Evolutionary conservation across 2,797 vertebrate species (phyloP).

Genomic region (Picus viridis): DNA sequence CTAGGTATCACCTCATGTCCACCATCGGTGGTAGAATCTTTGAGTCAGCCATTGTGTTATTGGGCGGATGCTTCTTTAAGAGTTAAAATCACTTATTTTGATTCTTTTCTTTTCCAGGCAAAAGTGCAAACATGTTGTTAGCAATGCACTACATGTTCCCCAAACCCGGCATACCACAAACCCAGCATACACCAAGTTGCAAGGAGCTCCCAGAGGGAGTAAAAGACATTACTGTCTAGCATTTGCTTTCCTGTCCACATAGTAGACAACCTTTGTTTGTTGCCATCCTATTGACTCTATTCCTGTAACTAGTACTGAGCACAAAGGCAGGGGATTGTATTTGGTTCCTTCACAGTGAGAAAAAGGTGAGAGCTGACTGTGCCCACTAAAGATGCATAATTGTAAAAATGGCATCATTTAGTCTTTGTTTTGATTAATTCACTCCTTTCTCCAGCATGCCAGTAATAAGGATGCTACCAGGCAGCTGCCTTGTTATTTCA

Average conservation of each 20-base stretch:
- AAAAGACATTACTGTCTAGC: not conserved
- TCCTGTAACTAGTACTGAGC: not conserved
- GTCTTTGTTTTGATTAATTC: not conserved
- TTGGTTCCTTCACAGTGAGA: not conserved
- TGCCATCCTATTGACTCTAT: not conserved
- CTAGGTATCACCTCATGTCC: not conserved
- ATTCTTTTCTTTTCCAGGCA: not conserved
- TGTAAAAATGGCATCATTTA: not conserved
- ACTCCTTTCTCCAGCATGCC: not conserved
- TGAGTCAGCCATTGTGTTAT: not conserved
- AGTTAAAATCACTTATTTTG: not conserved
- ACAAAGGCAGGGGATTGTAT: not conserved
- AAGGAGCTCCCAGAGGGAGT: not conserved
- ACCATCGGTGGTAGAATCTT: not conserved
- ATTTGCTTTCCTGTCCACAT: not conserved
- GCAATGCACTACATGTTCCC: not conserved
- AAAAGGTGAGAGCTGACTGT: not conserved
- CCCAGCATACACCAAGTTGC: not conserved
- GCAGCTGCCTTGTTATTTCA: not conserved
- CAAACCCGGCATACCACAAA: too few relatives aligned
- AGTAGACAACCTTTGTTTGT: not conserved
- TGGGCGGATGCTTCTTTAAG: not conserved
- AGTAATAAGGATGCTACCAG: not conserved
- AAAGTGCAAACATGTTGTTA: not conserved
- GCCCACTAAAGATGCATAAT: not conserved